Evolutionary conservation across 1,140 invertebrate genomes (phyloP).

Genomic region (Trissolcus basalis): DNA sequence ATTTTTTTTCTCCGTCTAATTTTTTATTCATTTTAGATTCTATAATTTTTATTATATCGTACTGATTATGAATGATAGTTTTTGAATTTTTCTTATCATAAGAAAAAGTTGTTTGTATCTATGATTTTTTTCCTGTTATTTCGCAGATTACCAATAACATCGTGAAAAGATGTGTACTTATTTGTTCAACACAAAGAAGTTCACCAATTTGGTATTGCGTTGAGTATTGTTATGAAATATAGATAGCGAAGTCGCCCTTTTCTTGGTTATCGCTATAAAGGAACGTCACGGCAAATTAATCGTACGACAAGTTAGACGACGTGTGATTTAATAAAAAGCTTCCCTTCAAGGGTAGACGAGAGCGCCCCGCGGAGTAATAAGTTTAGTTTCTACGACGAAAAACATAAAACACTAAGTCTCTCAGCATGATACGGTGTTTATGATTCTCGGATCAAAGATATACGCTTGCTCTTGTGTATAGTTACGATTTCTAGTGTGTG

Average conservation of each 20-base stretch:
- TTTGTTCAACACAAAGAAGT: constrained; percentile 29
- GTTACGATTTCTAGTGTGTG: constrained; percentile 57
- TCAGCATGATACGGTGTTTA: constrained; percentile 70
- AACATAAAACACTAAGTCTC: constrained; percentile 71
- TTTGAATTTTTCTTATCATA: too few species aligned
- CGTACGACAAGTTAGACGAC: constrained; percentile 68
- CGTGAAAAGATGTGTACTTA: constrained; percentile 31
- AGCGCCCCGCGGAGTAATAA: constrained; percentile 71
- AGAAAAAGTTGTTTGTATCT: too few species aligned
- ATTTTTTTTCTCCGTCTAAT: too few species aligned
- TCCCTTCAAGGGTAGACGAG: constrained; percentile 64
- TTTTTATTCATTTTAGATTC: too few species aligned
- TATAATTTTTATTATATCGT: too few species aligned
- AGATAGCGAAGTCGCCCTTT: constrained; percentile 59
- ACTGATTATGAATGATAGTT: too few species aligned
- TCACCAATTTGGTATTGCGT: constrained; percentile 38
- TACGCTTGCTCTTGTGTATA: constrained; percentile 54
- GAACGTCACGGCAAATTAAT: constrained; percentile 73
- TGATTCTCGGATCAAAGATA: constrained; percentile 61
- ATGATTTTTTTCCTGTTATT: background rate
- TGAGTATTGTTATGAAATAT: constrained; percentile 65
- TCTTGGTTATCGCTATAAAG: constrained; percentile 66
- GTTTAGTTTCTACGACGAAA: constrained; percentile 74
- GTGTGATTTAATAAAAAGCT: constrained; percentile 74
- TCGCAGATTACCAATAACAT: constrained; percentile 25